Evolutionary conservation across 2,113 vertebrate genomes (phyloP), one percentile per base, ranked within the genome.

Genomic region (Dromas ardeola): DNA sequence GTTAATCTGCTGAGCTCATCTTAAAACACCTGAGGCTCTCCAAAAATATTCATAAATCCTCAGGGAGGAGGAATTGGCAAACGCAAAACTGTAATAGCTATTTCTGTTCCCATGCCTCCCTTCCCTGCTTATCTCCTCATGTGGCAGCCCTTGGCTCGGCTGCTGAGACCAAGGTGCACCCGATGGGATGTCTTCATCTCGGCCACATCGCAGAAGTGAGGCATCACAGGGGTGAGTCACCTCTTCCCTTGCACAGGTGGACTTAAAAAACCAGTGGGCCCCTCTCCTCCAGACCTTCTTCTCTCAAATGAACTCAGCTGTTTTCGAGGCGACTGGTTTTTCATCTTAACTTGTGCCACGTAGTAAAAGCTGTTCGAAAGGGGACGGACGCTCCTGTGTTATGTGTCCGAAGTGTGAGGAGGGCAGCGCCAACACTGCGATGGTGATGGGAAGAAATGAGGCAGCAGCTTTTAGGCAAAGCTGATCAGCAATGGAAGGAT

Each of bases 401-500:
- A 4, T 0, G 0, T 29, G 42, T 58, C 61, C 7, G 3, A 8
- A 83, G 59, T 23, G 2, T 30, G 40, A 65, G 67, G 63, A 83
- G 56, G 25, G 27, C 23, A 40, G 9, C 20, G 11, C 45, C 38
- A 26, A 1, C 5, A 1, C 4, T 67, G 43, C 17, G 29, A 18
- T 69, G 30, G 40, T 25, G 25, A n/a, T 13, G 4, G 27, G 47
- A 36, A 63, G 82, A 43, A 83, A 43, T 4, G 71, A 81, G 84
- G 25, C 45, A 32, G 8, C 55, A 53, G 59, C 58, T 90, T 82
- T 80, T 42, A 43, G 66, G 29, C 72, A 53, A 49, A 83, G 61
- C 70, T 69, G 1, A 42, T 12, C 77, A 58, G 45, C 61, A 50
- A 3, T 9, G 17, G 26, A 36, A 58, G 43, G 62, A 42, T 53